Conservation (phyloP, 2,888 invertebrate genomes). For the Ornithoptera priamus region DNA sequence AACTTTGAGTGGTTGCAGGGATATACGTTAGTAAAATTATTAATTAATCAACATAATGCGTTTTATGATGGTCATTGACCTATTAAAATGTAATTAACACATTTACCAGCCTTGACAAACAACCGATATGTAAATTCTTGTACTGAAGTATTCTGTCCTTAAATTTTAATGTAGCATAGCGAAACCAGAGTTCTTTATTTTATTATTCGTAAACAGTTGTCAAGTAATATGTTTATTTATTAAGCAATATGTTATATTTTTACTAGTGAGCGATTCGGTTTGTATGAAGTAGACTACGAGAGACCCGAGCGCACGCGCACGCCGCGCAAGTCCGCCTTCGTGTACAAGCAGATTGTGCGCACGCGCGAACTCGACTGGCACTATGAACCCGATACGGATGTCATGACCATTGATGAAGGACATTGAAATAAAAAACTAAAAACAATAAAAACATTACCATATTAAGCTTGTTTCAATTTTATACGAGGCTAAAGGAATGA, state of each 20-base stretch:
- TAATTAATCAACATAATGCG: background rate
- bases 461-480: background rate
- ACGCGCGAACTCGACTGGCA: conserved; percentile 41
- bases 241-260: background rate
- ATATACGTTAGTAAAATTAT: conserved; percentile 39
- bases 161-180: no score
- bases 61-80: no score
- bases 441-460: background rate
- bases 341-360: conserved; percentile 47
- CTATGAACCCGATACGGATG: conserved; percentile 33
- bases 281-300: conserved; percentile 51
- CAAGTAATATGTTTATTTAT: no score
- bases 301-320: conserved; percentile 44
- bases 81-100: no score
- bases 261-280: conserved; percentile 41
- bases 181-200: no score
- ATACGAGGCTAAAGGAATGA: no score
- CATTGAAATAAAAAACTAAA: conserved; percentile 32
- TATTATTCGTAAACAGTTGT: no score
- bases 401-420: conserved; percentile 44
- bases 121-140: no score
- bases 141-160: no score
- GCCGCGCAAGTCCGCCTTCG: conserved; percentile 50
- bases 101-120: no score
- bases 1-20: conserved; percentile 45